These are phyloP conservation scores for Lamellibrachia satsuma DNA, from an alignment of 2,888 invertebrate genomes.

Conservation along the genomic window DNA sequence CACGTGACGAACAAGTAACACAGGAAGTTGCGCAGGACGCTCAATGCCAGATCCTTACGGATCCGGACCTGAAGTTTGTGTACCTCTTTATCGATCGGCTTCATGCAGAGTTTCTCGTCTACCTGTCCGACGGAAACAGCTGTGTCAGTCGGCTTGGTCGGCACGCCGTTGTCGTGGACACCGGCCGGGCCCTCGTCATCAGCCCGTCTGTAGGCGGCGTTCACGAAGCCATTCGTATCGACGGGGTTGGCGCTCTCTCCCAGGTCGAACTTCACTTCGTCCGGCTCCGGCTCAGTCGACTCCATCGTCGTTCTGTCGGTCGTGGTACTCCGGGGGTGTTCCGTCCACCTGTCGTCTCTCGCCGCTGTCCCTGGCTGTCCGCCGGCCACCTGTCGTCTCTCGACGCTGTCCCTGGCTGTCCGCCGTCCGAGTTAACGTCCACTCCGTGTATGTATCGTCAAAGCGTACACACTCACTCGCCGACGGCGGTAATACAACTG, in stretches of 20 bases:
- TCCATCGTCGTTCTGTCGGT: neutral
- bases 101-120: neutral
- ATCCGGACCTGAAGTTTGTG: neutral
- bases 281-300: conserved; percentile 21
- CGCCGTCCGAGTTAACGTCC: neutral
- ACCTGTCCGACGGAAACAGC: neutral
- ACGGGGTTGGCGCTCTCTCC: neutral
- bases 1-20: conserved; percentile 18
- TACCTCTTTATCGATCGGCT: conserved; percentile 13
- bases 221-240: neutral
- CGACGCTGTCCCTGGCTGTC: neutral
- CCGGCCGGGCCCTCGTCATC: neutral
- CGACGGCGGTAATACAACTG: neutral
- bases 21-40: neutral
- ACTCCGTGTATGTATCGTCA: neutral
- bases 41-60: neutral
- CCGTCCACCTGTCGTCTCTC: neutral
- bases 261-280: neutral
- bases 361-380: no score
- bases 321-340: neutral
- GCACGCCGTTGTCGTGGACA: neutral
- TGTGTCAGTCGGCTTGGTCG: neutral
- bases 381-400: neutral
- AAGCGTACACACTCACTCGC: neutral
- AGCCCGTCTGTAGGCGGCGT: neutral